These are phyloP conservation scores for Cosmorhoe ocellata DNA, from an alignment of 2,888 invertebrate genomes.

Conservation along the genomic window DNA sequence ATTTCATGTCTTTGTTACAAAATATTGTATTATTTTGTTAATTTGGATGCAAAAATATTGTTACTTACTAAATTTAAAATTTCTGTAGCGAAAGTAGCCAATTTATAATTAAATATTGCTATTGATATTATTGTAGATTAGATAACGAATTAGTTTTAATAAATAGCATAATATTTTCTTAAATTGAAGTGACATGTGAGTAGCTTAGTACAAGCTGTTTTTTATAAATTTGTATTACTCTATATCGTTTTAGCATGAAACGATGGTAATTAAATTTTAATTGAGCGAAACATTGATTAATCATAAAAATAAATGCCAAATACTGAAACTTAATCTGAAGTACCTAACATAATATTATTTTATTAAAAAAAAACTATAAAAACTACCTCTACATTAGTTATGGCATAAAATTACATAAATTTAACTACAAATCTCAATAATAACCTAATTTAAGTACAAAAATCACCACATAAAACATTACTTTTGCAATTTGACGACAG, in stretches of 20 bases:
- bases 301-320: constrained; percentile 59
- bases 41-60: constrained; percentile 74
- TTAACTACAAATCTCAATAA: constrained; percentile 66
- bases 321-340: constrained; percentile 46
- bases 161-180: background rate
- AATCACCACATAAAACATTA: constrained; percentile 53
- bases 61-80: constrained; percentile 40
- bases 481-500: constrained; percentile 28
- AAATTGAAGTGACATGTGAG: constrained; percentile 4
- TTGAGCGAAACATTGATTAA: constrained; percentile 64
- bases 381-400: constrained; percentile 74
- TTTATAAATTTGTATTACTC: constrained; percentile 9
- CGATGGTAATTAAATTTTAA: constrained; percentile 55
- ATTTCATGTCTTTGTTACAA: constrained; percentile 64
- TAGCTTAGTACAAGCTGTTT: constrained; percentile 7
- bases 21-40: constrained; percentile 50
- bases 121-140: constrained; percentile 5
- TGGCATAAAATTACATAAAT: constrained; percentile 73
- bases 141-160: constrained; percentile 9
- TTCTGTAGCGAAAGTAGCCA: constrained; percentile 22
- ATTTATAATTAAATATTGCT: background rate
- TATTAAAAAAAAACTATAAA: constrained; percentile 67
- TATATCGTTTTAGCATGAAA: constrained; percentile 30
- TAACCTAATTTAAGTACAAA: constrained; percentile 74
- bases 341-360: constrained; percentile 55